Base-by-base conservation (phyloP, 2,888 invertebrate genomes). In the Actias luna region DNA sequence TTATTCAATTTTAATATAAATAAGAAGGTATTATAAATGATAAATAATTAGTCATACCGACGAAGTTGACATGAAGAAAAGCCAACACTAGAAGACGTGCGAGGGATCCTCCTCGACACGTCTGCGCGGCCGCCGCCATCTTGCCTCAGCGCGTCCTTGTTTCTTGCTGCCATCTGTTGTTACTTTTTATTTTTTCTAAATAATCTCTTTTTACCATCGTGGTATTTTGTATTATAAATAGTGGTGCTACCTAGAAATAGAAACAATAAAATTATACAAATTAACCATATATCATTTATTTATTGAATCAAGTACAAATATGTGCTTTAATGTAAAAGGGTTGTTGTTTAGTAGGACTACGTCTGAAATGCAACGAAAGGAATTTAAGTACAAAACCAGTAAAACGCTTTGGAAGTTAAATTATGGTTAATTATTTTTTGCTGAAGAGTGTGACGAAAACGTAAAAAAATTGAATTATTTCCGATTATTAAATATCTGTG, bases 51-150 rank as follows among this genome's bases (percentile, higher is more conserved):
- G 33, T 77, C 87, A 84, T 79, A 92, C 92, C 92, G 77, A 90
- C 84, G 80, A 92, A 92, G 81, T 92, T 92, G 62, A 89, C 90
- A 69, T 92, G 90, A 69, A 92, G 72, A 25, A 92, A 81, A 60
- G 91, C 91, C 58, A 92, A 74, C 18, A 92, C 74, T 7, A 92
- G 79, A 59, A 92, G 80, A 67, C 89, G 90, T 73, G 92, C 89
- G 75, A 92, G 90, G 72, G 91, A 85, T 68, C 84, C 82, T 60
- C 90, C 84, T 63, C 85, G 83, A 65, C 83, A 79, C 75, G 81
- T 74, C 72, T 80, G 84, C 80, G 83, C 81, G 69, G 83, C 81
- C 69, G 78, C 78, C 69, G 87, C 89, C 92, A 91, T 91, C 67
- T 82, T 89, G 78, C 64, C 70, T 92, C 85, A 92, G 73, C 88